Evolutionary conservation across 2,113 vertebrate genomes (phyloP), one percentile per base, ranked within the genome.

Genomic region (Calyptommatus sinebrachiatus): DNA sequence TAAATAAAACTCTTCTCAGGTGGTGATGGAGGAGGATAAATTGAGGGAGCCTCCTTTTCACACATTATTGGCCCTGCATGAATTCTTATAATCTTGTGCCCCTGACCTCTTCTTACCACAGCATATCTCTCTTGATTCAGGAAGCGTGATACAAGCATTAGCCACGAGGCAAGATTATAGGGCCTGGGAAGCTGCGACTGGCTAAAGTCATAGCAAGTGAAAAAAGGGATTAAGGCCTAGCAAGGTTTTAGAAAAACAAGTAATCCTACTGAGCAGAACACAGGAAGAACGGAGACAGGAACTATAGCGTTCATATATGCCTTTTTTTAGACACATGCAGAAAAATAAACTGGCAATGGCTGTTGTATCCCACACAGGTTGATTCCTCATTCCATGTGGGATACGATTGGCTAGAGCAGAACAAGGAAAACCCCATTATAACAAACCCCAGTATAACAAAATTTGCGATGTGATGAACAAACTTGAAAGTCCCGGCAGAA

Each of bases 41-140:
- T 89, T 86, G 83, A 84, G 77, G 72, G 89, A 83, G 53, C 70
- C 73, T 83, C 84, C 86, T 91, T 83, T 86, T 87, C 85, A 82
- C 85, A 79, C 79, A 73, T 87, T 90, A 88, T 57, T 79, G 0
- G 76, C 85, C 77, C 72, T 84, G 74, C 83, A 85, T 71, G 84
- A 89, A 89, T 89, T 86, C 85, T 89, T 86, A 84, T 83, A 86
- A 89, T 74, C 31, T 67, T 87, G 75, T 87, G 87, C 89, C 84
- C 84, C 73, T 87, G 77, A 81, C 82, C 77, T 88, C 80, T 80
- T 85, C 73, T 86, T 88, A 82, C 86, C 83, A 76, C 82, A 87
- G 77, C 5, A 0, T 76, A 75, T 81, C 72, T 86, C 22, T 76
- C 7, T 84, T 86, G 87, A 91, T 90, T 87, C 77, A 81, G 83